A percentile compares a stretch with the other conserved stretches of the same genome.
These are phyloP conservation scores for Leptobrachium ailaonicum DNA, from an alignment of 2,113 vertebrate species.

Conservation along the genomic window DNA sequence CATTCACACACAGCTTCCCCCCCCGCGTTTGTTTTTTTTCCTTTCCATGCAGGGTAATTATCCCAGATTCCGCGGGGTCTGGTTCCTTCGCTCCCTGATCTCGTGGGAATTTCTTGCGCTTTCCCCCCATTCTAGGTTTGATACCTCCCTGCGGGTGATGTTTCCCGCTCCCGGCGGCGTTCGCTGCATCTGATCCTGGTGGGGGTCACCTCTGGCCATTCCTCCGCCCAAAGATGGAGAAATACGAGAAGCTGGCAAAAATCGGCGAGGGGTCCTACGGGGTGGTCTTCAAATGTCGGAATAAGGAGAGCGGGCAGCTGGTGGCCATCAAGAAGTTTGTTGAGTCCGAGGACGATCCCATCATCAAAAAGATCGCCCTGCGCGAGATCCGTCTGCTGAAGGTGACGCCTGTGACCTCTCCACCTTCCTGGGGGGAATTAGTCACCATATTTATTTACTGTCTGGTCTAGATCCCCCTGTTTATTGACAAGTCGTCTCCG, in stretches of 20 bases:
- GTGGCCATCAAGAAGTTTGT: conserved; percentile 87
- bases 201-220: background rate
- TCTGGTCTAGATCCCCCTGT: too few species aligned
- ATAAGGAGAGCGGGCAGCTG: conserved; percentile 77
- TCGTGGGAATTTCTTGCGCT: too few species aligned
- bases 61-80: too few species aligned
- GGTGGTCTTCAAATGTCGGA: conserved; percentile 84
- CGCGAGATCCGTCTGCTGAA: conserved; percentile 84
- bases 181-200: background rate
- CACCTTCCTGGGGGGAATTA: too few species aligned
- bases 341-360: conserved; percentile 82
- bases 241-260: conserved; percentile 83
- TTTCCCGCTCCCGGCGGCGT: background rate
- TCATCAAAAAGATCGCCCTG: conserved; percentile 83
- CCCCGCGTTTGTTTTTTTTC: too few species aligned
- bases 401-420: conserved; percentile 55
- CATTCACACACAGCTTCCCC: too few species aligned
- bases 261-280: conserved; percentile 87
- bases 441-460: too few species aligned
- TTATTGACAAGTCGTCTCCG: too few species aligned
- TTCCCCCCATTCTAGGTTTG: background rate
- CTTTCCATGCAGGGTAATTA: too few species aligned
- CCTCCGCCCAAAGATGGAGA: conserved; percentile 69
- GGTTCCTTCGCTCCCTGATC: too few species aligned
- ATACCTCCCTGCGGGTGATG: background rate